These are phyloP conservation scores for Mastacembelus armatus DNA, from an alignment of 2,797 vertebrate genomes.

Conservation along the genomic window DNA sequence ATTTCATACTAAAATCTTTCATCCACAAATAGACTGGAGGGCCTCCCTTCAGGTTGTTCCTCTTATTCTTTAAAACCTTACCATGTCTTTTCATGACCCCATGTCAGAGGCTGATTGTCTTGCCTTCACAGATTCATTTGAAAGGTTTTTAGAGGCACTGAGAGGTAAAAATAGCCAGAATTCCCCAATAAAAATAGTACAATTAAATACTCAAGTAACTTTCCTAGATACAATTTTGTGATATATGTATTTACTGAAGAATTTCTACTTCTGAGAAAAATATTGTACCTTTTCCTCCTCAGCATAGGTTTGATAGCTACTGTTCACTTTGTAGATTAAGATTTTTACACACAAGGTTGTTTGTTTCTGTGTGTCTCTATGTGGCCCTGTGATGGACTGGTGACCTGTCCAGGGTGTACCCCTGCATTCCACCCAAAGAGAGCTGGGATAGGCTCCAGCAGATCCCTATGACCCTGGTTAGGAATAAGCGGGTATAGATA, in stretches of 20 bases:
- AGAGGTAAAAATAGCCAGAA: neutral
- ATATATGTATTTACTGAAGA: neutral
- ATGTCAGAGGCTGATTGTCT: constrained; percentile 10
- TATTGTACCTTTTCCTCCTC: too few species aligned
- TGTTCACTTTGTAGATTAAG: neutral
- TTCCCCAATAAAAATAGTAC: neutral
- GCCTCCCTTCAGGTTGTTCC: neutral
- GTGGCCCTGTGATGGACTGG: too few species aligned
- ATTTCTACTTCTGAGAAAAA: neutral
- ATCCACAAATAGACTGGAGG: constrained; percentile 13
- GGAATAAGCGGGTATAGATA: too few species aligned
- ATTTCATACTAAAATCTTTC: constrained; percentile 16
- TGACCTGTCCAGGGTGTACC: too few species aligned
- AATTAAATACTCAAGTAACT: neutral
- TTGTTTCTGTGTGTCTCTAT: too few species aligned
- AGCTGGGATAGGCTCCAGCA: too few species aligned
- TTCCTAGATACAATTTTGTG: too few species aligned
- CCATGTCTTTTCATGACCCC: neutral
- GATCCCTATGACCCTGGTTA: too few species aligned
- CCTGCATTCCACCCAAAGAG: too few species aligned
- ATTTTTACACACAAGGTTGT: too few species aligned
- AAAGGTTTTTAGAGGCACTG: neutral
- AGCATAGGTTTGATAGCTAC: too few species aligned
- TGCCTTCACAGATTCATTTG: constrained; percentile 13
- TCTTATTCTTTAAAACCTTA: neutral